Evolutionary conservation across 2,888 invertebrate genomes (phyloP), one percentile per base, ranked within the genome.

Genomic region (Aspidiotus rigidus): DNA sequence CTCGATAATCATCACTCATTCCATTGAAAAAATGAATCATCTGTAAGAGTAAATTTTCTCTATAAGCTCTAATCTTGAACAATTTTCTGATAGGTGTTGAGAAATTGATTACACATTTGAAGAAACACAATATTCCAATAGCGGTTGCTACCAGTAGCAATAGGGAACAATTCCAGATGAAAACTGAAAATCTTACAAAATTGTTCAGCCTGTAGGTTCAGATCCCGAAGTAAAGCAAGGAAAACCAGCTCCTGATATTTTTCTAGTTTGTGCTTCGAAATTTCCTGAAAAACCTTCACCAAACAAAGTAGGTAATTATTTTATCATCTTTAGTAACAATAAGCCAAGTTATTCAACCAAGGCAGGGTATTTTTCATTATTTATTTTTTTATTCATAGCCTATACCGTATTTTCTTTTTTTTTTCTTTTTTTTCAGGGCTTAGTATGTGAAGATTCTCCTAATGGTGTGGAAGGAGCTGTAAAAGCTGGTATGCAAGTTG

Each of bases 381-480:
- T 28, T 28, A 28, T 28, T 28, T 28, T 28, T 5, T 60, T 2
- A 5, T 28, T 28, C 28, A 28, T n/a, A n/a, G n/a, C n/a, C n/a
- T n/a, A n/a, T n/a, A n/a, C n/a, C n/a, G n/a, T n/a, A n/a, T n/a
- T n/a, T n/a, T n/a, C n/a, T n/a, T n/a, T n/a, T n/a, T n/a, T n/a
- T n/a, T n/a, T n/a, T n/a, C n/a, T n/a, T n/a, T n/a, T 28, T 64
- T 73, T 74, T 41, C n/a, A 87, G 86, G 90, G 90, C 75, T 78
- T 94, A 71, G 93, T 93, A 5, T 91, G 94, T 77, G 96, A 96
- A 80, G 96, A 96, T 79, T 89, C 95, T 0, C 89, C 90, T 0
- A 93, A 92, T 78, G 95, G 96, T 0, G 91, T 93, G 0, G 81
- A 83, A 49, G 89, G 90, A 0, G 93, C 87, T 0, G 75, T 83